These are phyloP conservation scores for Micronycteris hirsuta DNA, from an alignment of 2,113 vertebrate species.

Conservation along the genomic window DNA sequence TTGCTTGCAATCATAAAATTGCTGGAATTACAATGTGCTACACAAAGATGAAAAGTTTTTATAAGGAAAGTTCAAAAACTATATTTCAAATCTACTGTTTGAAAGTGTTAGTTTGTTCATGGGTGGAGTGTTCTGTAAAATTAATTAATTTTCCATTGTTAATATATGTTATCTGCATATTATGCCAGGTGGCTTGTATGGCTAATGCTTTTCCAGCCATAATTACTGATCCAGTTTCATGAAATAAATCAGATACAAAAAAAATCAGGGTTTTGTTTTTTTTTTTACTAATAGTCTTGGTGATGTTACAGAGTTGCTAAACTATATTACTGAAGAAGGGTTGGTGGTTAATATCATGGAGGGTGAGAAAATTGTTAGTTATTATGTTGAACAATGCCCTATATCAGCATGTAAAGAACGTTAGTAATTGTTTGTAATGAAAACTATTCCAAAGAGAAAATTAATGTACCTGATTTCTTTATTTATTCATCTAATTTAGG, in stretches of 20 bases:
- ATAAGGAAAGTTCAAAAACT: neutral
- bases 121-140: neutral
- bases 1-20: slow-evolving; percentile 5
- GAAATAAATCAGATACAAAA: slow-evolving; percentile 13
- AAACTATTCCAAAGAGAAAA: slow-evolving; percentile 73
- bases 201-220: neutral
- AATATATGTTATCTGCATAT: neutral
- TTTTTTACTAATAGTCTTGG: neutral
- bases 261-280: neutral
- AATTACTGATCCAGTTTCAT: neutral
- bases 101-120: neutral
- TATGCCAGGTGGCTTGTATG: neutral
- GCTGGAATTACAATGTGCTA: neutral
- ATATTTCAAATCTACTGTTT: neutral
- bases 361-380: slow-evolving; percentile 59
- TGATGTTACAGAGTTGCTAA: slow-evolving; percentile 41
- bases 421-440: slow-evolving; percentile 70
- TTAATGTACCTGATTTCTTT: slow-evolving; percentile 75
- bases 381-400: slow-evolving; percentile 76
- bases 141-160: neutral
- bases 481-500: slow-evolving; percentile 72
- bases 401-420: slow-evolving; percentile 74
- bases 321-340: neutral
- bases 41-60: neutral
- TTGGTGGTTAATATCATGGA: slow-evolving; percentile 47